Conservation (phyloP, 2,888 invertebrate species). For the Ormyrus rosae region DNA sequence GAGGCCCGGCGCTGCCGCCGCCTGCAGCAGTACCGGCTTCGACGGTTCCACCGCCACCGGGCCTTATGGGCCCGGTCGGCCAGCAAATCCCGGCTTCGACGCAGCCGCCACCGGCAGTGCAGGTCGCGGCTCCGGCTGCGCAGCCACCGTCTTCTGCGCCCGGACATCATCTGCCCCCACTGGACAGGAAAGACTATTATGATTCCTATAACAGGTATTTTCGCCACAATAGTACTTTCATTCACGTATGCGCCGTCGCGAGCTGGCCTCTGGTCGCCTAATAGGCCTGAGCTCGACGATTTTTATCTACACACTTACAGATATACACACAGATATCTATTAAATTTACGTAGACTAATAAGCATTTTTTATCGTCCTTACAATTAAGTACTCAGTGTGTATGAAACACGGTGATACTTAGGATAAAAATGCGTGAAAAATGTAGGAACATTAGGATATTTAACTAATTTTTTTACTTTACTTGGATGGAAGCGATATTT, state of each 20-base stretch:
- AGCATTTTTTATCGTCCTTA: too few relatives aligned
- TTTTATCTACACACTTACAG: slow-evolving; percentile 7
- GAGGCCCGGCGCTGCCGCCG: slow-evolving; percentile 13
- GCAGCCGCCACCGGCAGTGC: slow-evolving; percentile 64
- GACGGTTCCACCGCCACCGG: slow-evolving; percentile 63
- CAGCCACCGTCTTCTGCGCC: slow-evolving; percentile 67
- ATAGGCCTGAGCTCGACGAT: slow-evolving; percentile 2
- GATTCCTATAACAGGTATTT: slow-evolving; percentile 77
- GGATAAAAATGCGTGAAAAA: too few relatives aligned
- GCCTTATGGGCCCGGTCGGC: slow-evolving; percentile 62
- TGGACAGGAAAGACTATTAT: slow-evolving; percentile 77
- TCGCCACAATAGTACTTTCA: slow-evolving; percentile 75
- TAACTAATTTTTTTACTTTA: too few relatives aligned
- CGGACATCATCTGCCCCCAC: slow-evolving; percentile 68
- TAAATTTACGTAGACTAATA: neutral
- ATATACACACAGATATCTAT: neutral
- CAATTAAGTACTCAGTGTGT: too few relatives aligned
- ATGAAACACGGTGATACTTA: too few relatives aligned
- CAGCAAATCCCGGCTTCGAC: slow-evolving; percentile 61
- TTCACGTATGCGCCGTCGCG: slow-evolving; percentile 71
- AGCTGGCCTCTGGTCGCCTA: slow-evolving; percentile 42
- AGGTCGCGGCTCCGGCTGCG: slow-evolving; percentile 64
- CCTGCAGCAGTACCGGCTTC: neutral
- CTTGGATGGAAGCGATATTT: too few relatives aligned
- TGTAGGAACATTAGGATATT: too few relatives aligned